A percentile compares a stretch with the other conserved stretches of the same genome.
These are phyloP conservation scores for Porites lobata DNA, from an alignment of 92 coral and sea anemone genomes.

Conservation along the genomic window DNA sequence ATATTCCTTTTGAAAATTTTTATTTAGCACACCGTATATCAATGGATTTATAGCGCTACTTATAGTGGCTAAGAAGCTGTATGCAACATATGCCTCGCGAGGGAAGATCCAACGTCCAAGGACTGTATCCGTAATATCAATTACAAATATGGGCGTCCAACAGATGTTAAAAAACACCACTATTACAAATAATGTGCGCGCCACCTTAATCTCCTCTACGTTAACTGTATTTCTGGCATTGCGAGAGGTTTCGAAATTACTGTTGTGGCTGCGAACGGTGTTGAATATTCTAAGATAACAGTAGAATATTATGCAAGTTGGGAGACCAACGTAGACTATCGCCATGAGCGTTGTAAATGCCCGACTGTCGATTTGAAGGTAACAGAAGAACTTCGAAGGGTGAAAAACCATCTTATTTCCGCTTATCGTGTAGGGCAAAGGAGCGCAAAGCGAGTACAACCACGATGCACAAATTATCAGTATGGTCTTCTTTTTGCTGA, in stretches of 20 bases:
- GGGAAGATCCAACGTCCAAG: conserved; percentile 17
- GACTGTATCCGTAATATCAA: background rate
- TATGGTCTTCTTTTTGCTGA: conserved; percentile 7
- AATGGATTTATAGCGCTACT: conserved; percentile 66
- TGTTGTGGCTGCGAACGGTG: too few species aligned
- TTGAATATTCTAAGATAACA: too few species aligned
- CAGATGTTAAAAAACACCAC: conserved; percentile 50
- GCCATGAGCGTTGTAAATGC: conserved; percentile 49
- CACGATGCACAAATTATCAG: conserved; percentile 42
- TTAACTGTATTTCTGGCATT: background rate
- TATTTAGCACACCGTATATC: conserved; percentile 72
- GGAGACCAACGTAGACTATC: conserved; percentile 50
- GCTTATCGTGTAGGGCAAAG: conserved; percentile 57
- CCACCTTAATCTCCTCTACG: background rate
- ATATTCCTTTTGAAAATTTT: conserved; percentile 64
- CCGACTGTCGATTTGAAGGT: conserved; percentile 28
- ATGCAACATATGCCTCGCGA: conserved; percentile 50
- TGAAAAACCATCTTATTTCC: conserved; percentile 72
- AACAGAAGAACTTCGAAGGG: conserved; percentile 77
- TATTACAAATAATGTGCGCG: background rate
- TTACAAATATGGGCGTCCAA: conserved; percentile 30
- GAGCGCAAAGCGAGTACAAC: conserved; percentile 56
- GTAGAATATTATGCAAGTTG: conserved; percentile 6
- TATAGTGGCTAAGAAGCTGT: conserved; percentile 56
- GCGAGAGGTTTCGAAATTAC: background rate